Evolutionary conservation across 2,113 vertebrate genomes (phyloP).

Genomic region (Anseranas semipalmata): DNA sequence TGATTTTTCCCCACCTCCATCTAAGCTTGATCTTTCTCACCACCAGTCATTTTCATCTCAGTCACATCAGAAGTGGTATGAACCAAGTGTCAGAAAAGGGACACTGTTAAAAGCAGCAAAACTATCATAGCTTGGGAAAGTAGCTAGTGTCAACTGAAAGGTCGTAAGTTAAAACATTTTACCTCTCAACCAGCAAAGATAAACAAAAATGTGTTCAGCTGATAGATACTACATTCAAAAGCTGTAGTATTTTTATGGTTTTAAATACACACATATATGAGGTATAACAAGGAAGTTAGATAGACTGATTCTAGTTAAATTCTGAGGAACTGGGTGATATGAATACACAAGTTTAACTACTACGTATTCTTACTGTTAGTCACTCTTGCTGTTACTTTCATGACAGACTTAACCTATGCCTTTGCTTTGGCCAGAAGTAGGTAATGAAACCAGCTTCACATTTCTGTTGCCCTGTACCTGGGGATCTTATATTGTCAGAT

Average conservation of each 20-base stretch:
- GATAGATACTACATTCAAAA: neutral
- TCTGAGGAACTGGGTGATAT: neutral
- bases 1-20: neutral
- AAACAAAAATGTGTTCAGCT: neutral
- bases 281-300: neutral
- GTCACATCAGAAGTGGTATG: neutral
- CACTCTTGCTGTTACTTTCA: neutral
- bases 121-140: neutral
- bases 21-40: neutral
- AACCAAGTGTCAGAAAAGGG: neutral
- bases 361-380: neutral
- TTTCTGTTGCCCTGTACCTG: neutral
- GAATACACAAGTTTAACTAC: neutral
- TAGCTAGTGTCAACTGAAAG: neutral
- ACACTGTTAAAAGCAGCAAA: neutral
- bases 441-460: neutral
- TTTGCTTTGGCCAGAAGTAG: neutral
- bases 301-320: neutral
- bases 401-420: neutral
- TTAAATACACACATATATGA: neutral
- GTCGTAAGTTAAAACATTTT: neutral
- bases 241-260: neutral
- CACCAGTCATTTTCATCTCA: neutral
- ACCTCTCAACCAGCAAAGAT: neutral
- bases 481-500: neutral